phyloP scores from a whole-genome alignment of 1,140 invertebrate species.

The Oedothorax gibbosus region DNA sequence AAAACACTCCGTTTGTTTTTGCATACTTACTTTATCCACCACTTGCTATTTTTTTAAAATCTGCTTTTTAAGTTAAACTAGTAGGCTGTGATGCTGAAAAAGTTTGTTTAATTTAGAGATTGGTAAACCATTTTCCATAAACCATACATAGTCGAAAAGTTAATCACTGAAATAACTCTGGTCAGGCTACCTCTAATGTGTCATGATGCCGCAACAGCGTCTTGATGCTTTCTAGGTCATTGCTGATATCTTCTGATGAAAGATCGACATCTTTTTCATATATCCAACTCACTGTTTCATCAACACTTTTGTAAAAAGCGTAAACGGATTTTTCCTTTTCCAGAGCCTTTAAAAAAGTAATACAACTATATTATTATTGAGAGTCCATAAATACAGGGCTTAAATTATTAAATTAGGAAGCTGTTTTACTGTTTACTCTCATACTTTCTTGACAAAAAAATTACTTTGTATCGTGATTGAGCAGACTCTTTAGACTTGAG shows the following conservation, averaged over 20 bases:
- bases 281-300: slow-evolving; percentile 95
- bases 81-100: no score
- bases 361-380: no score
- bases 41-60: not conserved
- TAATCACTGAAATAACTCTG: no score
- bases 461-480: slow-evolving; percentile 27
- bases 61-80: no score
- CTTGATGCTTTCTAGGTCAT: slow-evolving; percentile 90
- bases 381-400: no score
- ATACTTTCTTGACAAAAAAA: not conserved
- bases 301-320: slow-evolving; percentile 88
- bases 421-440: no score
- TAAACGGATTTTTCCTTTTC: slow-evolving; percentile 89
- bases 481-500: slow-evolving; percentile 23
- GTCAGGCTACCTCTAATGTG: slow-evolving; percentile 76
- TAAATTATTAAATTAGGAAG: no score
- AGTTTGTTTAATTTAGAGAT: no score
- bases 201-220: slow-evolving; percentile 89
- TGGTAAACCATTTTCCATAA: no score
- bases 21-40: no score
- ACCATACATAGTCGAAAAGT: not conserved
- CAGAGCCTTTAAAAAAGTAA: slow-evolving; percentile 73
- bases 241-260: slow-evolving; percentile 77
- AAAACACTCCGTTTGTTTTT: no score
- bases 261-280: slow-evolving; percentile 82